Conservation (phyloP, 1,140 invertebrate genomes). For the Diachasma alloeum region DNA sequence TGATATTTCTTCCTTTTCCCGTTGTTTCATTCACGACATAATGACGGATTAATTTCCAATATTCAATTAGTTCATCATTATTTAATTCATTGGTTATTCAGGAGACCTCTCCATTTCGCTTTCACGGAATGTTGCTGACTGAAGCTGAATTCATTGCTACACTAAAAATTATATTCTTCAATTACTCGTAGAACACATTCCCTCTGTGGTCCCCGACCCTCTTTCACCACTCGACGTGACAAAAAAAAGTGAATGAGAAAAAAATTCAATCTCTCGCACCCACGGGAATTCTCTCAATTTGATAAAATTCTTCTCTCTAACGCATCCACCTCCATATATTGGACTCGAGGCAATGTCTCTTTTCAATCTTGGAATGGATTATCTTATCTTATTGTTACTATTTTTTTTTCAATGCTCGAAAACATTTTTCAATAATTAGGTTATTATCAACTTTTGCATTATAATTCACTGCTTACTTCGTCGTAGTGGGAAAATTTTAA, state of each 20-base stretch:
- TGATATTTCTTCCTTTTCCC: slow-evolving; percentile 18
- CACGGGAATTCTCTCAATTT: slow-evolving; percentile 4
- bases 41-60: slow-evolving; percentile 6
- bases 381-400: background rate
- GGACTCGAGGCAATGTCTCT: background rate
- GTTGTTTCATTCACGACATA: background rate
- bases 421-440: slow-evolving; percentile 16
- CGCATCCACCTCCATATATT: background rate
- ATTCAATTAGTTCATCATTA: background rate
- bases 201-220: slow-evolving; percentile 31
- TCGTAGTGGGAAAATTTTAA: slow-evolving; percentile 85
- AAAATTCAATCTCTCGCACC: background rate
- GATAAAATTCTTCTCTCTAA: background rate
- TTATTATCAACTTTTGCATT: slow-evolving; percentile 27
- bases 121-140: background rate
- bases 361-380: background rate
- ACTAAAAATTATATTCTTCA: slow-evolving; percentile 28
- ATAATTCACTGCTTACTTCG: slow-evolving; percentile 63
- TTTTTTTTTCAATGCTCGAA: background rate
- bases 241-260: background rate
- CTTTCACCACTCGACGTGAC: slow-evolving; percentile 14
- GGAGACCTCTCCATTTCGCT: background rate
- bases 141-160: background rate
- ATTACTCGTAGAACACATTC: slow-evolving; percentile 38
- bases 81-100: background rate